A percentile compares a stretch with the other conserved stretches of the same genome.
These are phyloP conservation scores for Benthosema pterotum DNA, from an alignment of 2,797 vertebrate species.

Conservation along the genomic window DNA sequence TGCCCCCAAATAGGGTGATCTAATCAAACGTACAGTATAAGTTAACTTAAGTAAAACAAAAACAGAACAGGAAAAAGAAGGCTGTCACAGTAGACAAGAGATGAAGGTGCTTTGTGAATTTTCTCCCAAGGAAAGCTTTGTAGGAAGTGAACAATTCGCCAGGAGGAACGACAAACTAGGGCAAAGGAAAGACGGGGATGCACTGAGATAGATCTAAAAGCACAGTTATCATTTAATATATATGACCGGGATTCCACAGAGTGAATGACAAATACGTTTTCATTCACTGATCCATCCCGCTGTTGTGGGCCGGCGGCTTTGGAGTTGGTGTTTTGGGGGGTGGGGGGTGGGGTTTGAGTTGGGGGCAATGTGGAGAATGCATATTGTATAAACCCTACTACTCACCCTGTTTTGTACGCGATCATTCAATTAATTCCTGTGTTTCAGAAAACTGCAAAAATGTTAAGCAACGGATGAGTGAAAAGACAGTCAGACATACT, in stretches of 20 bases:
- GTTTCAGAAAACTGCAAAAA: constrained; percentile 87
- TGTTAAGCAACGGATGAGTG: constrained; percentile 80
- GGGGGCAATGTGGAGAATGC: constrained; percentile 28
- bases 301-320: constrained; percentile 47
- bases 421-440: constrained; percentile 88
- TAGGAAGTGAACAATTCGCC: constrained; percentile 38
- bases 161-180: constrained; percentile 53
- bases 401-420: constrained; percentile 80
- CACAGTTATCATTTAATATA: constrained; percentile 20
- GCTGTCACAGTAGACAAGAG: neutral
- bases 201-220: constrained; percentile 21
- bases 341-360: constrained; percentile 30
- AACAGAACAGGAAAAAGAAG: too few species aligned
- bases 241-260: constrained; percentile 52
- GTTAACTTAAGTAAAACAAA: too few species aligned
- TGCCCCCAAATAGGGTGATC: too few species aligned
- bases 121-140: constrained; percentile 42
- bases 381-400: constrained; percentile 74
- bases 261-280: constrained; percentile 46
- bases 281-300: constrained; percentile 60
- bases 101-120: constrained; percentile 66
- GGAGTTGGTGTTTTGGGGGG: constrained; percentile 32
- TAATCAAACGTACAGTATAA: too few species aligned
- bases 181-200: constrained; percentile 43
- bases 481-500: constrained; percentile 72